Percentiles rank a stretch among this genome's conserved stretches.
Conservation (phyloP, 2,113 vertebrate species). For the Chloropsis hardwickii region DNA sequence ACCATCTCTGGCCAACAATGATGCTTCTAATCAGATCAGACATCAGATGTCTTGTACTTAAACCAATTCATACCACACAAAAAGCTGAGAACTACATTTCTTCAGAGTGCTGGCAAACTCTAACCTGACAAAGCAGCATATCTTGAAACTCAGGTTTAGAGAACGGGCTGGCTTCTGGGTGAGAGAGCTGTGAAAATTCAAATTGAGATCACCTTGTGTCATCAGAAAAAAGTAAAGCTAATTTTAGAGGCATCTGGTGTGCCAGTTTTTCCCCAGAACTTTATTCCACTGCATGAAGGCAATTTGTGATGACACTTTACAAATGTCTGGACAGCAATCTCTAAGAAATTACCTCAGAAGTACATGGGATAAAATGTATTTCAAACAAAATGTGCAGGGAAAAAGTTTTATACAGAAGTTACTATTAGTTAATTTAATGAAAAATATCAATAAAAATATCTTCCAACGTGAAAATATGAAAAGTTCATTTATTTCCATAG, state of each 20-base stretch:
- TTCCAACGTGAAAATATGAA: slow-evolving; percentile 42
- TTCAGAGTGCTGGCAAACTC: background rate
- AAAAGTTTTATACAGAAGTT: background rate
- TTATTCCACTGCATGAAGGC: background rate
- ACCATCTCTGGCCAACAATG: background rate
- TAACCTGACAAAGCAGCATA: background rate
- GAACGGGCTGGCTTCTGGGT: background rate
- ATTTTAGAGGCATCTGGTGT: background rate
- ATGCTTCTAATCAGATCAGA: background rate
- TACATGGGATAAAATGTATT: background rate
- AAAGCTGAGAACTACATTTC: background rate
- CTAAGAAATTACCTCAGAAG: background rate
- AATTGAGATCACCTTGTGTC: background rate
- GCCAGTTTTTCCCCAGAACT: background rate
- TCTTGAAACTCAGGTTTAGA: background rate
- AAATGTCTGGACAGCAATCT: background rate
- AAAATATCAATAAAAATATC: background rate
- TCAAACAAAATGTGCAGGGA: background rate
- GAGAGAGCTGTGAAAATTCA: background rate
- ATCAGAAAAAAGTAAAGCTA: background rate
- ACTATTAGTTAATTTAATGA: background rate
- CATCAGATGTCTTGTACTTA: background rate
- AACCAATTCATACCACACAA: background rate
- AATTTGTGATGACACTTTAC: background rate
- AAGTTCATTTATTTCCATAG: slow-evolving; percentile 65